Evolutionary conservation across 2,797 vertebrate genomes (phyloP), one percentile per base, ranked within the genome.

Genomic region (Pygocentrus nattereri): DNA sequence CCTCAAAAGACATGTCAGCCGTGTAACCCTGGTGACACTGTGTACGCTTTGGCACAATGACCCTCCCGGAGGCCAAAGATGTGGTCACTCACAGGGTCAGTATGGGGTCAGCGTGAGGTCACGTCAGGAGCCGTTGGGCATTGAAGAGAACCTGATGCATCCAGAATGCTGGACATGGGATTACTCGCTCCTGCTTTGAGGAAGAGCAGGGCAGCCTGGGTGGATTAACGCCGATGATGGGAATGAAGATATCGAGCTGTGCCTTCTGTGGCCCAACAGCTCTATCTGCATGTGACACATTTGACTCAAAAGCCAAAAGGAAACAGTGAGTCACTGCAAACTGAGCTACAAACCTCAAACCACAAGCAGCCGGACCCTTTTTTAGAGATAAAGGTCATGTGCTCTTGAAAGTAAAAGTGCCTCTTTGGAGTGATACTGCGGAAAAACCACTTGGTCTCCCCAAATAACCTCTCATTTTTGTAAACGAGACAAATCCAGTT

Each of bases 21-120:
- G 5, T 50, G 89, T 88, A 88, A 85, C 89, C 81, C 65, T 7
- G 78, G 74, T 87, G 87, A 87, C 67, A 25, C 76, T 85, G 87
- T 83, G 74, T 88, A 87, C 85, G 85, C 50, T 82, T 79, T 88
- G 47, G 44, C 47, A 79, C 77, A 87, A 79, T 84, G 88, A 92
- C 89, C 78, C 89, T 90, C 85, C 87, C 81, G 81, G 84, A 92
- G 92, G 91, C 91, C 91, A 93, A 94, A 93, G 91, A 87, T 90
- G 93, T 83, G 92, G 93, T 90, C 93, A 88, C 84, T 77, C 86
- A 79, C 71, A 65, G 73, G 92, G 92, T 94, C 88, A 89, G 19
- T 44, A 65, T 54, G 84, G 84, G 91, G 90, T 93, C 90, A 80
- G 61, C 0, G 19, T 27, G 30, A 78, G 93, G 91, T 94, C 89